Percentiles rank a stretch among this genome's conserved stretches.
Evolutionary conservation across 2,113 vertebrate genomes (phyloP).

Genomic region (Poecile atricapillus): DNA sequence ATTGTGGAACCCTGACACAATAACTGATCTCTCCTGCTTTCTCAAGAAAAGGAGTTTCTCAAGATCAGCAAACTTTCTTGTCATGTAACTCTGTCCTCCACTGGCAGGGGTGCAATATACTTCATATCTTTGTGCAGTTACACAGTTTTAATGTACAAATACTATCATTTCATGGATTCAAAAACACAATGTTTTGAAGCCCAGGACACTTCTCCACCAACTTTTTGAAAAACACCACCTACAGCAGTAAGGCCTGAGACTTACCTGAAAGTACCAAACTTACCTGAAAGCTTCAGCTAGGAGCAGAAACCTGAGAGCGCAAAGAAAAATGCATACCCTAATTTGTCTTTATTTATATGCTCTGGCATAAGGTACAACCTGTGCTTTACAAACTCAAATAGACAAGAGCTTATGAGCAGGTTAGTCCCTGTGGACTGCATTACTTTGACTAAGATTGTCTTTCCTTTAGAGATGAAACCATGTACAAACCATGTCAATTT

Average conservation of each 20-base stretch:
- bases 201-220: neutral
- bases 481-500: neutral
- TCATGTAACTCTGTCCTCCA: neutral
- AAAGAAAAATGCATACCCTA: neutral
- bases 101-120: rapidly evolving
- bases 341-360: neutral
- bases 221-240: neutral
- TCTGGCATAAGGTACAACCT: neutral
- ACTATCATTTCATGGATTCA: neutral
- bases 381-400: neutral
- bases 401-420: neutral
- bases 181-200: neutral
- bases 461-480: neutral
- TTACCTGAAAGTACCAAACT: neutral
- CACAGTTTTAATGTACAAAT: neutral
- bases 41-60: slow-evolving; percentile 80
- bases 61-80: slow-evolving; percentile 59
- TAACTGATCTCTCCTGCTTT: slow-evolving; percentile 83
- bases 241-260: neutral
- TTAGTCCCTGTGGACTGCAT: neutral
- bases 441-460: neutral
- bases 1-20: slow-evolving; percentile 80
- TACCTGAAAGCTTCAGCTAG: no score
- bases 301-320: neutral
- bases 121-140: neutral